These are phyloP conservation scores for Pitangus sulphuratus DNA, from an alignment of 2,797 vertebrate species.

Conservation along the genomic window DNA sequence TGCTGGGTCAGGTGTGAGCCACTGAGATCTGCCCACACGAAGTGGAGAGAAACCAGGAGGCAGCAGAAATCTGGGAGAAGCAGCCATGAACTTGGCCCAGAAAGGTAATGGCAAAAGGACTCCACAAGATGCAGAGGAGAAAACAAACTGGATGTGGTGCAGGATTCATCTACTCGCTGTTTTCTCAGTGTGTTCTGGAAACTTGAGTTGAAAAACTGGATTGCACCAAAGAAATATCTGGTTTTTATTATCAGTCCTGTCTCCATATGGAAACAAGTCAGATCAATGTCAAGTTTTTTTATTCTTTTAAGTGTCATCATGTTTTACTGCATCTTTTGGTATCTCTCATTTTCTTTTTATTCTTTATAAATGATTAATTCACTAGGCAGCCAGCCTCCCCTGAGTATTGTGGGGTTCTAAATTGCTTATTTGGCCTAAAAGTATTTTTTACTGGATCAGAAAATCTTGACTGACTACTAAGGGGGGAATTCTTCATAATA, in stretches of 20 bases:
- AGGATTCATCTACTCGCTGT: not conserved
- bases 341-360: constrained; percentile 14
- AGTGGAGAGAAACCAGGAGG: not conserved
- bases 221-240: not conserved
- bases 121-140: not conserved
- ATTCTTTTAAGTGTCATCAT: not conserved
- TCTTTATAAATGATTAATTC: constrained; percentile 8
- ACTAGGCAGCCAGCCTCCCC: not conserved
- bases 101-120: not conserved
- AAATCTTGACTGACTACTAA: not conserved
- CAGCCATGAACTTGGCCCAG: not conserved
- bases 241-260: constrained; percentile 12
- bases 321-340: constrained; percentile 17
- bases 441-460: not conserved
- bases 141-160: not conserved
- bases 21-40: not conserved
- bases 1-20: not conserved
- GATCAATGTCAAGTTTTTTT: not conserved
- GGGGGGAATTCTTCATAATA: not conserved
- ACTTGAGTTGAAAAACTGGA: not conserved
- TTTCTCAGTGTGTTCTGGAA: not conserved
- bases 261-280: not conserved
- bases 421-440: not conserved
- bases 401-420: not conserved
- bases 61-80: not conserved